Evolutionary conservation across 2,797 vertebrate genomes (phyloP).

Genomic region (Alosa sapidissima): DNA sequence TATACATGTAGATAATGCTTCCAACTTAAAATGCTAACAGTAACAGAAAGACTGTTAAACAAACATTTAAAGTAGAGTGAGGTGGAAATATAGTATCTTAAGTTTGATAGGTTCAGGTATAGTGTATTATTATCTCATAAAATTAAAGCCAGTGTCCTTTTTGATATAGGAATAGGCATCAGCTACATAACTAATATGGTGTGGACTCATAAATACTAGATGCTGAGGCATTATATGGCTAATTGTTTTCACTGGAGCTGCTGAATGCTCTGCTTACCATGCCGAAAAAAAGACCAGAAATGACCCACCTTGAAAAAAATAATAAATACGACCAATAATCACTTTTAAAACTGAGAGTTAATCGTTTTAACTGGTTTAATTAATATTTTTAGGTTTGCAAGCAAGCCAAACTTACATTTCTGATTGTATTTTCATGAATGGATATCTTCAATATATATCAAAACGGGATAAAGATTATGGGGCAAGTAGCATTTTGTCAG

Average conservation of each 20-base stretch:
- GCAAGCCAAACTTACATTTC: neutral
- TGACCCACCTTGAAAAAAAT: no score
- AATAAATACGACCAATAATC: no score
- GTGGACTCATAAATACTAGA: neutral
- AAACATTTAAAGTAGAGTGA: neutral
- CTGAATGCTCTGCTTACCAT: no score
- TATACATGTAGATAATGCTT: neutral
- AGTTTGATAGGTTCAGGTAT: neutral
- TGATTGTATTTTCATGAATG: neutral
- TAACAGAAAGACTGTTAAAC: neutral
- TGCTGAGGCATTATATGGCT: no score
- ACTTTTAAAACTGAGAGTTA: no score
- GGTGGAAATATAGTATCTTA: neutral
- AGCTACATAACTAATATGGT: neutral
- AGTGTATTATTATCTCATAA: neutral
- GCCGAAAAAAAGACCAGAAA: no score
- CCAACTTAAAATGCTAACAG: neutral
- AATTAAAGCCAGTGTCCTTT: neutral
- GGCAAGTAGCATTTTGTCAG: neutral
- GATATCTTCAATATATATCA: neutral
- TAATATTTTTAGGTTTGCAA: no score
- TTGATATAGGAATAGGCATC: neutral
- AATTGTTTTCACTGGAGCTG: no score
- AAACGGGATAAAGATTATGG: neutral
- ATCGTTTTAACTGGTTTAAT: neutral